A percentile compares a stretch with the other conserved stretches of the same genome.
These are phyloP conservation scores for Otis tarda DNA, from an alignment of 2,113 vertebrate genomes.

Conservation along the genomic window DNA sequence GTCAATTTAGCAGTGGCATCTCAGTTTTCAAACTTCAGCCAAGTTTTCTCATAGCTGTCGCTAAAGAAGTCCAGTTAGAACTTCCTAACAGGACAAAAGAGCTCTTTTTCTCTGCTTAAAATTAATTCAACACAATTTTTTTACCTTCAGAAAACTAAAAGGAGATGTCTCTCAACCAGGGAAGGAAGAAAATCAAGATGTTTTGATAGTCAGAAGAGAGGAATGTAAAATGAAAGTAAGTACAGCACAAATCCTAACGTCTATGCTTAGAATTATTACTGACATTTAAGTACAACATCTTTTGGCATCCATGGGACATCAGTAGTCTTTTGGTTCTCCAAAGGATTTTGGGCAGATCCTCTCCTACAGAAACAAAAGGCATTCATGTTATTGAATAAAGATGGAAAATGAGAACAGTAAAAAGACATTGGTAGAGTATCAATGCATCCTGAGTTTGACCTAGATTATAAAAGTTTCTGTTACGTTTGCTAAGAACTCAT, in stretches of 20 bases:
- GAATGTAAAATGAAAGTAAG: neutral
- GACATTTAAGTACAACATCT: neutral
- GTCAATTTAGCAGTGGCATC: conserved; percentile 33
- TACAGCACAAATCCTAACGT: neutral
- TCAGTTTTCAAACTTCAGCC: conserved; percentile 41
- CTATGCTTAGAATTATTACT: neutral
- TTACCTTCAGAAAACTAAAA: neutral
- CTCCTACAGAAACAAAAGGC: neutral
- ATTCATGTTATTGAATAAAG: neutral
- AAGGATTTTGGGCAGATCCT: neutral
- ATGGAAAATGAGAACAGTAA: neutral
- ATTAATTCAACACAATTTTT: neutral
- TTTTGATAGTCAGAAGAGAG: neutral
- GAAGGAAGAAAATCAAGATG: neutral
- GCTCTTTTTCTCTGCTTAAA: conserved; percentile 16
- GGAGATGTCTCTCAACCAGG: neutral
- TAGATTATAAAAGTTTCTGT: neutral
- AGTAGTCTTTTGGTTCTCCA: neutral
- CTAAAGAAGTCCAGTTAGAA: neutral
- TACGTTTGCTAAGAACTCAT: neutral
- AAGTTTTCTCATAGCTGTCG: conserved; percentile 22
- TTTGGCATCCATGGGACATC: neutral
- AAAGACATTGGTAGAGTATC: neutral
- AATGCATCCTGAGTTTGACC: neutral
- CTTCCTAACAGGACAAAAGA: conserved; percentile 16